A percentile compares a stretch with the other conserved stretches of the same genome.
Conservation (phyloP, 1,140 invertebrate genomes). For the Diabrotica undecimpunctata region DNA sequence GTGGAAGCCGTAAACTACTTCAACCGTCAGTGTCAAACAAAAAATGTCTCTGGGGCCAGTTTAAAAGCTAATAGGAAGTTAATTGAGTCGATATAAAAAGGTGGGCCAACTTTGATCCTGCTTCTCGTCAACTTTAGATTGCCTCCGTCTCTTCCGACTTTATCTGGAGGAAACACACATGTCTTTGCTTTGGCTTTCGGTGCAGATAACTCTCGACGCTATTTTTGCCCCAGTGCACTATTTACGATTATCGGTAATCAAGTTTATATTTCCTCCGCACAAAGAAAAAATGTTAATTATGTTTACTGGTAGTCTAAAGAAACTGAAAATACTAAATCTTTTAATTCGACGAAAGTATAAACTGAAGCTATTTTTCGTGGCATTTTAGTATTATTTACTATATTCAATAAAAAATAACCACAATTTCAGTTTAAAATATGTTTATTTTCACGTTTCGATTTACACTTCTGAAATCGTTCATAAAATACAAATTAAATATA, state of each 20-base stretch:
- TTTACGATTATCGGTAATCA: background rate
- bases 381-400: too few species aligned
- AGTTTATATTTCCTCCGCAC: background rate
- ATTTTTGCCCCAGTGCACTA: background rate
- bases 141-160: slow-evolving; percentile 28
- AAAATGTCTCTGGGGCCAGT: slow-evolving; percentile 21
- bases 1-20: slow-evolving; percentile 1
- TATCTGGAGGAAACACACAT: slow-evolving; percentile 30
- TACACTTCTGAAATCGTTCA: too few species aligned
- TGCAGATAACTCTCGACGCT: background rate
- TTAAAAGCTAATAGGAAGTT: slow-evolving; percentile 20
- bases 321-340: too few species aligned
- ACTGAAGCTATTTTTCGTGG: too few species aligned
- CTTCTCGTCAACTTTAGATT: slow-evolving; percentile 34
- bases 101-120: slow-evolving; percentile 24
- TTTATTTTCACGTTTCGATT: too few species aligned
- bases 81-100: slow-evolving; percentile 22
- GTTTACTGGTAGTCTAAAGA: too few species aligned
- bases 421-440: too few species aligned
- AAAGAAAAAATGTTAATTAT: background rate
- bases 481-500: too few species aligned
- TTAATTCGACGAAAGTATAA: too few species aligned
- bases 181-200: slow-evolving; percentile 16
- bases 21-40: slow-evolving; percentile 7
- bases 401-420: too few species aligned